Evolutionary conservation across 2,113 vertebrate species (phyloP).

Genomic region (Notarius lentiginosus): DNA sequence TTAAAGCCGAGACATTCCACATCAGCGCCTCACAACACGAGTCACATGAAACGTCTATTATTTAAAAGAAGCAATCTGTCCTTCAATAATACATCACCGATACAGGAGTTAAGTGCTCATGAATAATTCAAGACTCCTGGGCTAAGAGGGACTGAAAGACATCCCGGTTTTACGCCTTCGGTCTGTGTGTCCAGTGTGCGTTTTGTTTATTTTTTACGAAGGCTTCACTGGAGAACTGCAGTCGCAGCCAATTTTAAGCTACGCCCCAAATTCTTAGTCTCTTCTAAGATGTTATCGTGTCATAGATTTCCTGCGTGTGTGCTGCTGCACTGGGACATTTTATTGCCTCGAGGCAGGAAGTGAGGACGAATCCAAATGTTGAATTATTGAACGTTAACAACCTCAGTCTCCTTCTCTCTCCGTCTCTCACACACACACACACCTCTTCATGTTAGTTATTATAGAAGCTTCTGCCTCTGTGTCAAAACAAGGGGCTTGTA

Average conservation of each 20-base stretch:
- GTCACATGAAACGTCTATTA: conserved; percentile 31
- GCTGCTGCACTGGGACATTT: not conserved
- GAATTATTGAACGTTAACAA: conserved; percentile 19
- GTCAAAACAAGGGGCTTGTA: not conserved
- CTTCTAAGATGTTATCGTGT: not conserved
- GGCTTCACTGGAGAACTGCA: not conserved
- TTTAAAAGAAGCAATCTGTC: conserved; percentile 51
- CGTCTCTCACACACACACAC: conserved; percentile 2
- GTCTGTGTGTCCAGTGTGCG: not conserved
- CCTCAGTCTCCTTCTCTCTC: not conserved
- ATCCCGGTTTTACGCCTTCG: not conserved
- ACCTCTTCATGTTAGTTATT: not conserved
- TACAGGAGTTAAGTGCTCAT: conserved; percentile 55
- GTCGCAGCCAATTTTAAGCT: not conserved
- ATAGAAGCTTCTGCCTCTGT: not conserved
- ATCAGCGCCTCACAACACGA: conserved; percentile 1
- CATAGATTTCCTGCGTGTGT: not conserved
- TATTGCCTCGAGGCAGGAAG: conserved; percentile 16
- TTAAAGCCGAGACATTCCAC: not conserved
- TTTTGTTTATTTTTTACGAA: not conserved
- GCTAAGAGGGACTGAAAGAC: conserved; percentile 8
- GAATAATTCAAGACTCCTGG: conserved; percentile 48
- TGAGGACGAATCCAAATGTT: conserved; percentile 1
- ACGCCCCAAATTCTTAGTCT: not conserved
- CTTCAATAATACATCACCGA: conserved; percentile 53